Percentiles rank a stretch among this genome's conserved stretches.
Conservation (phyloP, 2,888 invertebrate genomes). For the Lymantria monacha region DNA sequence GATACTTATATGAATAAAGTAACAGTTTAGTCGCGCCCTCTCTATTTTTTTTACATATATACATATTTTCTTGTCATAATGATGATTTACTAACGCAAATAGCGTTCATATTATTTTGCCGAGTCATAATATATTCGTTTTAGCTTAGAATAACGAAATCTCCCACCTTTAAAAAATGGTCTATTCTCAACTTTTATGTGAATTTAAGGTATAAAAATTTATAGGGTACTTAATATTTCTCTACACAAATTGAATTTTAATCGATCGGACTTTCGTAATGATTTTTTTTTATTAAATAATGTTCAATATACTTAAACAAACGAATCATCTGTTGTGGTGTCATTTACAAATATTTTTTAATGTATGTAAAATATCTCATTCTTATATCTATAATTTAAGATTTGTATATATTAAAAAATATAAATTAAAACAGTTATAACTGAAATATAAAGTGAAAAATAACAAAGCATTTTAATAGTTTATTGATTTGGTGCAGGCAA, state of each 20-base stretch:
- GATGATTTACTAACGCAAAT: no score
- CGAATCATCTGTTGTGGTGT: background rate
- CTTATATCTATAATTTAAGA: background rate
- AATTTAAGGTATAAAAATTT: slow-evolving; percentile 1
- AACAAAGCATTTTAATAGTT: no score
- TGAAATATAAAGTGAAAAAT: no score
- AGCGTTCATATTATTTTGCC: no score
- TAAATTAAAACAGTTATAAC: no score
- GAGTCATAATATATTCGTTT: slow-evolving; percentile 2
- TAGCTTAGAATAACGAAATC: slow-evolving; percentile 31
- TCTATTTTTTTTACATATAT: no score
- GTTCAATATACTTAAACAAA: background rate
- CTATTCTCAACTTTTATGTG: slow-evolving; percentile 6
- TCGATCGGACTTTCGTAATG: background rate
- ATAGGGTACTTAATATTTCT: background rate
- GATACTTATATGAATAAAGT: no score
- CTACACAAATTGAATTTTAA: background rate
- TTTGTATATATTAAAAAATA: background rate
- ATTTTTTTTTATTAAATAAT: background rate
- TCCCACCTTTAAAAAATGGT: slow-evolving; percentile 29
- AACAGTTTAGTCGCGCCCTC: no score
- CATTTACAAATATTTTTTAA: slow-evolving; percentile 1
- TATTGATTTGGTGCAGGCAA: no score
- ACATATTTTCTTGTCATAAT: no score
- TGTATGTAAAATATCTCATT: background rate